phyloP scores from a whole-genome alignment of 2,888 invertebrate species.

The Hemithea aestivaria region DNA sequence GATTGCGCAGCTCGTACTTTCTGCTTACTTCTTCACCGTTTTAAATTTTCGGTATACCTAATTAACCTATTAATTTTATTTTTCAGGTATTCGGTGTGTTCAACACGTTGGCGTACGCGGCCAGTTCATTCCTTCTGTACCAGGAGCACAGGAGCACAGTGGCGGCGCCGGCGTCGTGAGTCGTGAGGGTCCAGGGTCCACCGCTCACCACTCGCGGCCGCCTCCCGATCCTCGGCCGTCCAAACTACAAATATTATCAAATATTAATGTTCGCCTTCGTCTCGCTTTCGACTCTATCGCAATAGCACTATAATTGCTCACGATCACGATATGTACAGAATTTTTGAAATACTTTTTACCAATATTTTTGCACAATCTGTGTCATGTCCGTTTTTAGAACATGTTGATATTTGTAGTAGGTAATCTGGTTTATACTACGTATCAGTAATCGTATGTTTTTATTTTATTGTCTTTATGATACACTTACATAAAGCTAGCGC shows the following conservation, averaged over 20 bases:
- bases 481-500: no score
- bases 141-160: constrained; percentile 82
- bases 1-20: no score
- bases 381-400: constrained; percentile 6
- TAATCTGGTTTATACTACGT: no score
- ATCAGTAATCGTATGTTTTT: no score
- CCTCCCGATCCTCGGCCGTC: constrained; percentile 27
- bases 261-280: constrained; percentile 31
- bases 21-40: no score
- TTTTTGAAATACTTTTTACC: constrained; percentile 22
- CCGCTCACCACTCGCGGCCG: constrained; percentile 16
- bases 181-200: no score
- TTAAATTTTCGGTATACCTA: background rate
- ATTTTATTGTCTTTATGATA: no score
- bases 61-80: constrained; percentile 25
- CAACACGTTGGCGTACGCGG: constrained; percentile 88
- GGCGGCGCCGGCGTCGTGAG: constrained; percentile 37
- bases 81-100: constrained; percentile 88
- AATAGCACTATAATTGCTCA: constrained; percentile 25
- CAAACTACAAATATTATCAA: constrained; percentile 20
- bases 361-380: constrained; percentile 9
- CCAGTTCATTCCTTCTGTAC: constrained; percentile 86
- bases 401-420: background rate
- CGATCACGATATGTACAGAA: constrained; percentile 22
- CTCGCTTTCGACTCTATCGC: constrained; percentile 36